Conservation (phyloP, 2,113 vertebrate genomes). For the Neolamprologus caudopunctatus region DNA sequence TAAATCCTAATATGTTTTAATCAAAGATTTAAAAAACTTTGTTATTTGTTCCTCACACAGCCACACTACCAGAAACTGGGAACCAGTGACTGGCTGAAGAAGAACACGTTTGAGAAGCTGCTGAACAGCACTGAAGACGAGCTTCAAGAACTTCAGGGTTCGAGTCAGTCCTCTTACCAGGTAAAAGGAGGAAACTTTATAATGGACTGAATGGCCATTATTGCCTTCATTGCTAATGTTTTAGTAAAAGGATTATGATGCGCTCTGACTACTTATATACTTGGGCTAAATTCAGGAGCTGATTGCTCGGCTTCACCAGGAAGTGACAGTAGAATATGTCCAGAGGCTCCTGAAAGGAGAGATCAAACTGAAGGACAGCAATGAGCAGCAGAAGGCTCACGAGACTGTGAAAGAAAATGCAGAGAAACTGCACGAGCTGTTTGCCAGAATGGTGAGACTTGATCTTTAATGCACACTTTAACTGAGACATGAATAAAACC, state of each 20-base stretch:
- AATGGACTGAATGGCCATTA: too few species aligned
- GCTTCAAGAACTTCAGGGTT: too few species aligned
- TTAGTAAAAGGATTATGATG: background rate
- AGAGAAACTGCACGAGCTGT: conserved; percentile 62
- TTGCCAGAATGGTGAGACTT: conserved; percentile 69
- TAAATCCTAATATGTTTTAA: background rate
- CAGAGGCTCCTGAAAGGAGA: conserved; percentile 74
- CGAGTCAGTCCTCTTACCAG: too few species aligned
- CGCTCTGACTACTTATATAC: rapidly evolving
- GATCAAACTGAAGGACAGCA: conserved; percentile 65
- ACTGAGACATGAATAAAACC: background rate
- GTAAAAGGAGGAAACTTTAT: too few species aligned
- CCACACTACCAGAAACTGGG: conserved; percentile 73
- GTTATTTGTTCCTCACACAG: background rate
- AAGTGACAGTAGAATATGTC: conserved; percentile 79
- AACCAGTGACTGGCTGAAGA: conserved; percentile 67
- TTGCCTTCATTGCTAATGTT: too few species aligned
- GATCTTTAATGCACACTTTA: background rate
- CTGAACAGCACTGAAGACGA: too few species aligned
- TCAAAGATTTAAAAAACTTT: background rate
- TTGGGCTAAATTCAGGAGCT: conserved; percentile 55
- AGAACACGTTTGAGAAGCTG: too few species aligned
- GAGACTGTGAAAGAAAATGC: conserved; percentile 50
- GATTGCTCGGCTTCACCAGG: conserved; percentile 50
- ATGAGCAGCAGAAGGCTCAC: conserved; percentile 66